phyloP scores from a whole-genome alignment of 37 sponge, comb jelly and placozoan species.

The Petrosia ficiformis region DNA sequence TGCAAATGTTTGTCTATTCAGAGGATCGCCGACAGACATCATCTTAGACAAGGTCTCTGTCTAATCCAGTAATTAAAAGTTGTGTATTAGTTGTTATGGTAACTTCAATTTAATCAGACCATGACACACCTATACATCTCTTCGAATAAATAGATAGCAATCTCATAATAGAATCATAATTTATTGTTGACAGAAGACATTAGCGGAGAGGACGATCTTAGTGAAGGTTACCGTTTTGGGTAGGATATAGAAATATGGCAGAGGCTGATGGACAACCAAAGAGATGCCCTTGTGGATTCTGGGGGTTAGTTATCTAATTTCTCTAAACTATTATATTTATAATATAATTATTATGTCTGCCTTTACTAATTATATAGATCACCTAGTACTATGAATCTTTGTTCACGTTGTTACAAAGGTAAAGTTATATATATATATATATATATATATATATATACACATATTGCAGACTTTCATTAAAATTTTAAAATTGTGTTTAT shows the following conservation, averaged over 20 bases:
- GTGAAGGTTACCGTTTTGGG: neutral
- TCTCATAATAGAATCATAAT: too few relatives aligned
- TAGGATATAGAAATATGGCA: conserved; percentile 17
- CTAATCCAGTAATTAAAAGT: neutral
- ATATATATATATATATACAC: too few relatives aligned
- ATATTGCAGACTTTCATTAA: too few relatives aligned
- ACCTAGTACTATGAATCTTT: conserved; percentile 65
- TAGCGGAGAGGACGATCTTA: neutral
- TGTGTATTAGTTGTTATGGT: too few relatives aligned
- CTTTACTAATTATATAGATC: conserved; percentile 23
- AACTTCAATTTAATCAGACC: too few relatives aligned
- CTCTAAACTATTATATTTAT: too few relatives aligned
- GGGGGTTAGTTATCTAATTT: conserved; percentile 55
- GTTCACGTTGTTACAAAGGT: conserved; percentile 82
- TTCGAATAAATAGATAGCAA: too few relatives aligned
- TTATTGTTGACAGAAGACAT: neutral
- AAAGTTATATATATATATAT: too few relatives aligned
- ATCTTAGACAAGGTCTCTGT: neutral
- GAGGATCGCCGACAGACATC: neutral
- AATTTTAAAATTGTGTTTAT: too few relatives aligned
- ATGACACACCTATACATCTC: too few relatives aligned
- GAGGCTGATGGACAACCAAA: conserved; percentile 43
- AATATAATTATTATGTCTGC: neutral
- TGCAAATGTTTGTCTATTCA: conserved; percentile 8
- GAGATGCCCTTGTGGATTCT: conserved; percentile 72